phyloP scores from a whole-genome alignment of 2,797 vertebrate genomes.

The Chaetodon trifasciatus region DNA sequence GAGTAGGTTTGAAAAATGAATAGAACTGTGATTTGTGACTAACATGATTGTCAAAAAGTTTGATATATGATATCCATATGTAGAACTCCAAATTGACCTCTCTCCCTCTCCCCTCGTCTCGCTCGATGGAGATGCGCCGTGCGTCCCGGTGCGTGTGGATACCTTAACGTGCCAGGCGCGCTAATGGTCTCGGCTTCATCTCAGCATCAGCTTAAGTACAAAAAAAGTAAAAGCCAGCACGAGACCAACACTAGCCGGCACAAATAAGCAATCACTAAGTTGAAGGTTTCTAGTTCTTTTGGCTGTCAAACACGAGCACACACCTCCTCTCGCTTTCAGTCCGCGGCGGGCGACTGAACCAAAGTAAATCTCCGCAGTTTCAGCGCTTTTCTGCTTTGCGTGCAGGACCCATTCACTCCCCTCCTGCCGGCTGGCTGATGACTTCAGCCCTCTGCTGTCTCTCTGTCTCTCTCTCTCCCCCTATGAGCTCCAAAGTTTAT shows the following conservation, averaged over 20 bases:
- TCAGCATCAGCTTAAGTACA: constrained; percentile 69
- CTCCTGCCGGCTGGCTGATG: constrained; percentile 82
- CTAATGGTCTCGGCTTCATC: constrained; percentile 67
- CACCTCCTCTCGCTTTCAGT: constrained; percentile 51
- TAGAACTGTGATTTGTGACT: constrained; percentile 8
- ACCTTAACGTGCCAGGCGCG: constrained; percentile 65
- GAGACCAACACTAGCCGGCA: constrained; percentile 6
- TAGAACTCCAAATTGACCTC: constrained; percentile 56
- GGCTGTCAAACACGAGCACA: constrained; percentile 52
- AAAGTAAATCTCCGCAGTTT: constrained; percentile 77
- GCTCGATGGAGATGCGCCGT: constrained; percentile 66
- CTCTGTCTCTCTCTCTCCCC: constrained; percentile 66
- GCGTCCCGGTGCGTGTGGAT: constrained; percentile 74
- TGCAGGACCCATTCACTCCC: constrained; percentile 81
- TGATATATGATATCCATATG: constrained; percentile 66
- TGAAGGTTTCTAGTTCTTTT: constrained; percentile 42
- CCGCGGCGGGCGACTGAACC: constrained; percentile 52
- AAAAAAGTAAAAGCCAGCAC: constrained; percentile 6
- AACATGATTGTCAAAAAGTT: constrained; percentile 41
- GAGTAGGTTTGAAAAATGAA: constrained; percentile 25
- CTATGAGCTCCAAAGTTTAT: constrained; percentile 80
- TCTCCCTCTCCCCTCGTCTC: constrained; percentile 22
- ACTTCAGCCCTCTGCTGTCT: constrained; percentile 83
- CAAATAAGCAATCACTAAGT: constrained; percentile 2
- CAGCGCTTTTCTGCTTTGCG: constrained; percentile 79